These are phyloP conservation scores for Neostethus bicornis DNA, from an alignment of 2,797 vertebrate genomes.

Conservation along the genomic window DNA sequence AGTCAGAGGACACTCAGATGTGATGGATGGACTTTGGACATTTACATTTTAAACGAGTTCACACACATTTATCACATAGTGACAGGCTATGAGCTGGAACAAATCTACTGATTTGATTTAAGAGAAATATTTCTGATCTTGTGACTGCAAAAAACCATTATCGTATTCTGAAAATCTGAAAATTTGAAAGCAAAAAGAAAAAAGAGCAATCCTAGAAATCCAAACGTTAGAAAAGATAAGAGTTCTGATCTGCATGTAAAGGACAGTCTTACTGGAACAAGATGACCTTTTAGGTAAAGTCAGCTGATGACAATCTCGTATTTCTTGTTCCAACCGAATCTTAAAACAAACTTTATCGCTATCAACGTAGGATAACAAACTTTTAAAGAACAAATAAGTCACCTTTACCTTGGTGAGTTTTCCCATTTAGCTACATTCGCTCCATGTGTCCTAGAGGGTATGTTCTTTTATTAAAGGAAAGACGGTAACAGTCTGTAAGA, in stretches of 20 bases:
- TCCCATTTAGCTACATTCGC: conserved; percentile 10
- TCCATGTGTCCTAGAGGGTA: conserved; percentile 5
- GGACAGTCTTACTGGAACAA: background rate
- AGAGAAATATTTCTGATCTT: background rate
- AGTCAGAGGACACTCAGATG: background rate
- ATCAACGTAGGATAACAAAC: conserved; percentile 6
- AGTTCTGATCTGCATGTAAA: background rate
- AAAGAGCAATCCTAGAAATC: background rate
- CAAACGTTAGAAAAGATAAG: background rate
- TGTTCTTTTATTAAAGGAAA: conserved; percentile 4
- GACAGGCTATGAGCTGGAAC: background rate
- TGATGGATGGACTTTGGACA: background rate
- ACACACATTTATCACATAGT: background rate
- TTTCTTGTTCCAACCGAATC: conserved; percentile 5
- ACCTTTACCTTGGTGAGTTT: conserved; percentile 1
- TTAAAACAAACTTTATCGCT: conserved; percentile 17
- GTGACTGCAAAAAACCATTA: background rate
- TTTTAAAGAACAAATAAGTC: background rate
- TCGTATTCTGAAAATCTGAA: background rate
- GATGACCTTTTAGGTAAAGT: conserved; percentile 16
- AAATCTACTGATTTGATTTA: background rate
- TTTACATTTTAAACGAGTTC: background rate
- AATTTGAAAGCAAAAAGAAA: background rate
- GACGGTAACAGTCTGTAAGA: conserved; percentile 1
- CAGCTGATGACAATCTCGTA: conserved; percentile 2